These are phyloP conservation scores for Tribolium freemani DNA, from an alignment of 2,888 invertebrate species.

Conservation along the genomic window DNA sequence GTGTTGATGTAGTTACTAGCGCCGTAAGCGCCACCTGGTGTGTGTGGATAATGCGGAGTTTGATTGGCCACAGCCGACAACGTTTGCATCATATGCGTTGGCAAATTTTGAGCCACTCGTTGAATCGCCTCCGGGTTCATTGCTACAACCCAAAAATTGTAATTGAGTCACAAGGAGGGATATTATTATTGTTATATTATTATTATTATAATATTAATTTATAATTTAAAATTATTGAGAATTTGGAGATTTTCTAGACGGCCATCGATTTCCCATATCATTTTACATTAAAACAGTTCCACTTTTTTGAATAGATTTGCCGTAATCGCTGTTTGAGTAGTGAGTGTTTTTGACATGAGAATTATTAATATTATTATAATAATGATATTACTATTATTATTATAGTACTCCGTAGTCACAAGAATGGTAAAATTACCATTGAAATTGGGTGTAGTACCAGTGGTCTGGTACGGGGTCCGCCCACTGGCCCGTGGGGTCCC, in stretches of 20 bases:
- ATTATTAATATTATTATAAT: no score
- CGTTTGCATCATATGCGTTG: constrained; percentile 79
- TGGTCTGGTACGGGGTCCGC: constrained; percentile 71
- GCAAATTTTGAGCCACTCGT: constrained; percentile 79
- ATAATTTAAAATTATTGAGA: no score
- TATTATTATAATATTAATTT: no score
- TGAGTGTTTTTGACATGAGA: no score
- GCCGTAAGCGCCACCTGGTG: constrained; percentile 77
- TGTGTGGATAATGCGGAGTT: constrained; percentile 80
- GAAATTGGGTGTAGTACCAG: constrained; percentile 59
- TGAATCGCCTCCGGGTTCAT: constrained; percentile 79
- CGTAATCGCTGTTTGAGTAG: no score
- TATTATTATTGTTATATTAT: no score
- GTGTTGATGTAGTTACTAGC: constrained; percentile 83
- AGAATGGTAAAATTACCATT: constrained; percentile 46
- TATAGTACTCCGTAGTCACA: no score
- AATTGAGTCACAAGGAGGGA: no score
- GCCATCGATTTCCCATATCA: no score
- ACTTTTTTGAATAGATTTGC: constrained; percentile 11
- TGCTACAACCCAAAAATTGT: constrained; percentile 59
- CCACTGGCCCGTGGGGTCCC: constrained; percentile 78
- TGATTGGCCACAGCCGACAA: constrained; percentile 80
- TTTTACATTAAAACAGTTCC: no score
- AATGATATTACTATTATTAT: no score
- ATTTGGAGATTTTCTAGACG: no score